Conservation (phyloP, 53 echinoderm and acorn worm species). For the Henricia sp. region DNA sequence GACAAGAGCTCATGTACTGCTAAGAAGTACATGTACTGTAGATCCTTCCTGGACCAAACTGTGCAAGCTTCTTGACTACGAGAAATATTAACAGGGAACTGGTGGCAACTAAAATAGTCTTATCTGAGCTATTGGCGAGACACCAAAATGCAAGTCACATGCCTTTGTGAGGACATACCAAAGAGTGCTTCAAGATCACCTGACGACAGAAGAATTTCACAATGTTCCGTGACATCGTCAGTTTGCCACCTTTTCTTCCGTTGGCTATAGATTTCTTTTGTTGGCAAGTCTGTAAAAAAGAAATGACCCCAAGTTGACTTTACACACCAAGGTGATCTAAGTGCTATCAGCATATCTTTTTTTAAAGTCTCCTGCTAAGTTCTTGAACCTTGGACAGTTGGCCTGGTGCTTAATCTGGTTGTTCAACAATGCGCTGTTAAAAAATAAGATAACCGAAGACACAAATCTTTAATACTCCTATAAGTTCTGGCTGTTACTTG, state of each 20-base stretch:
- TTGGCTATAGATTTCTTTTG: slow-evolving; percentile 39
- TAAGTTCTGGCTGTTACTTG: slow-evolving; percentile 24
- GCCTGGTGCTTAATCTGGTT: slow-evolving; percentile 7
- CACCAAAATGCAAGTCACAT: not conserved
- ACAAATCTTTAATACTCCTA: slow-evolving; percentile 36
- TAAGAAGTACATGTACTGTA: too few relatives aligned
- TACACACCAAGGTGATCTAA: slow-evolving; percentile 57
- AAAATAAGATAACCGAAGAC: slow-evolving; percentile 40
- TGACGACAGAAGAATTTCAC: slow-evolving; percentile 41
- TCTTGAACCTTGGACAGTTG: slow-evolving; percentile 62
- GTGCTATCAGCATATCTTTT: slow-evolving; percentile 56
- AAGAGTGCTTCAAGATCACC: slow-evolving; percentile 14
- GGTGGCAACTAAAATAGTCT: too few relatives aligned
- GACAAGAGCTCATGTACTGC: too few relatives aligned
- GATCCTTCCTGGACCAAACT: too few relatives aligned
- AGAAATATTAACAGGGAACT: too few relatives aligned
- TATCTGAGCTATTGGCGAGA: not conserved
- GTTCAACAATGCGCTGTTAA: slow-evolving; percentile 31
- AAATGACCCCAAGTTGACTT: slow-evolving; percentile 30
- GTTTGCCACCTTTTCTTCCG: not conserved
- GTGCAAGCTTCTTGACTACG: too few relatives aligned
- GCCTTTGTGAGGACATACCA: not conserved
- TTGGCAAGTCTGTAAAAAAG: slow-evolving; percentile 6
- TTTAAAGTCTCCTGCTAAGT: slow-evolving; percentile 51
- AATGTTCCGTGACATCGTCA: slow-evolving; percentile 44